phyloP scores from a whole-genome alignment of 37 sponge, comb jelly and placozoan species.

The Axinella damicornis region DNA sequence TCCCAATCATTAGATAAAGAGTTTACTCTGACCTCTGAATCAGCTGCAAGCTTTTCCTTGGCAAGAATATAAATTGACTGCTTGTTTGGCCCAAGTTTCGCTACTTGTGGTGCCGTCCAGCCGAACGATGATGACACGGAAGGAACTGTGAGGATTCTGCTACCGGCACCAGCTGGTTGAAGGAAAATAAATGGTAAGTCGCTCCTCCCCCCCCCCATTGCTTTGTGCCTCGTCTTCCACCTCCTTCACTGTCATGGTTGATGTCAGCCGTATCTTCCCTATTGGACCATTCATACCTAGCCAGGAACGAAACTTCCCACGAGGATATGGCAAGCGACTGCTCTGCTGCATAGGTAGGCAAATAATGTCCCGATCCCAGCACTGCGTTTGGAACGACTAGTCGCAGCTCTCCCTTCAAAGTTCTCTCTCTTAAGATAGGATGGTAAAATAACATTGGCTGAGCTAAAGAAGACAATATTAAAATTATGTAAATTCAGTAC shows the following conservation, averaged over 20 bases:
- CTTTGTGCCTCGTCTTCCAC: conserved; percentile 1
- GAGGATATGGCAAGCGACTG: conserved; percentile 13
- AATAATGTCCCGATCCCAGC: too few relatives aligned
- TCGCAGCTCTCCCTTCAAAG: too few relatives aligned
- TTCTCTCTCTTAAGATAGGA: too few relatives aligned
- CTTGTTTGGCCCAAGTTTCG: conserved; percentile 3
- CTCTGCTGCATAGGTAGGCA: too few relatives aligned
- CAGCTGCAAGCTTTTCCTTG: neutral
- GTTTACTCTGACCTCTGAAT: neutral
- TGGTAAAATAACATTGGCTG: too few relatives aligned
- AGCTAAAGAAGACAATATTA: too few relatives aligned
- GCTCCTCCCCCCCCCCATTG: conserved; percentile 3
- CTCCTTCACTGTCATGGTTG: conserved; percentile 21
- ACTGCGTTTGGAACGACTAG: too few relatives aligned
- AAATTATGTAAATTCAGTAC: too few relatives aligned
- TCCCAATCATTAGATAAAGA: neutral
- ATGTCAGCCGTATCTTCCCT: conserved; percentile 17
- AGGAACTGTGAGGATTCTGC: conserved; percentile 11
- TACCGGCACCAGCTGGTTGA: conserved; percentile 33
- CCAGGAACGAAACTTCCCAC: conserved; percentile 16
- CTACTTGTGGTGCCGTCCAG: conserved; percentile 44
- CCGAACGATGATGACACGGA: conserved; percentile 28
- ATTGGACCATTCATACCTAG: conserved; percentile 15
- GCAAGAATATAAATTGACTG: conserved; percentile 31
- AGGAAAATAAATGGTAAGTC: conserved; percentile 30